phyloP scores from a whole-genome alignment of 2,113 vertebrate species.

The Pithys albifrons region DNA sequence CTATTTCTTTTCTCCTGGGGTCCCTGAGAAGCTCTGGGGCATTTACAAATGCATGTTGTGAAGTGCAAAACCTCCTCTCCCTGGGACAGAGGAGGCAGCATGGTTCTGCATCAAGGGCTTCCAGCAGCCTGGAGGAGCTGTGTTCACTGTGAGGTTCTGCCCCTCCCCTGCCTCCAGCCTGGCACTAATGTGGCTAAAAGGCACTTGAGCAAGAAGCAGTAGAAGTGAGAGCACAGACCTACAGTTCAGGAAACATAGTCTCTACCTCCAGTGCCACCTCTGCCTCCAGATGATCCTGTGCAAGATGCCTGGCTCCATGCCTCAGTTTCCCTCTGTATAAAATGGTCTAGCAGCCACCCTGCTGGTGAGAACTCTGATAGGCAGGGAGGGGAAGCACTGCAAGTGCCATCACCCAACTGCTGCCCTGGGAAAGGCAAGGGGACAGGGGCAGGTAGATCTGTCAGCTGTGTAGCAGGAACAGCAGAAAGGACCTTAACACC shows the following conservation, averaged over 20 bases:
- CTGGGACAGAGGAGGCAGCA: accelerated
- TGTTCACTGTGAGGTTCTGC: accelerated
- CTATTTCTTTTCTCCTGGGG: neutral
- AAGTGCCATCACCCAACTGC: accelerated
- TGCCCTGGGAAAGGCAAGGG: neutral
- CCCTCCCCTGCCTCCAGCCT: neutral
- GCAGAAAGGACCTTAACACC: neutral
- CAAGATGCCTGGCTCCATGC: accelerated
- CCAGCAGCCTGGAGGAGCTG: neutral
- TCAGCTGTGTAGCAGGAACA: neutral
- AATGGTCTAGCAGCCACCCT: neutral
- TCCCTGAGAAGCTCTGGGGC: neutral
- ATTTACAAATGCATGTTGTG: accelerated
- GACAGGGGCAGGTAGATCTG: neutral
- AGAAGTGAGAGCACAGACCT: neutral
- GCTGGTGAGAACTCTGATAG: neutral
- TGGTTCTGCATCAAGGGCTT: neutral
- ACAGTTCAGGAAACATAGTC: neutral
- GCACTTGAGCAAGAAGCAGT: accelerated
- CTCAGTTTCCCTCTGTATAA: neutral
- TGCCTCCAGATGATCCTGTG: accelerated
- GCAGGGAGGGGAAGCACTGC: neutral
- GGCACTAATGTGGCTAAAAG: accelerated
- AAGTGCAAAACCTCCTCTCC: neutral
- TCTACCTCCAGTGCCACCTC: neutral